Evolutionary conservation across 1,140 invertebrate genomes (phyloP).

Genomic region (Sipha flava): DNA sequence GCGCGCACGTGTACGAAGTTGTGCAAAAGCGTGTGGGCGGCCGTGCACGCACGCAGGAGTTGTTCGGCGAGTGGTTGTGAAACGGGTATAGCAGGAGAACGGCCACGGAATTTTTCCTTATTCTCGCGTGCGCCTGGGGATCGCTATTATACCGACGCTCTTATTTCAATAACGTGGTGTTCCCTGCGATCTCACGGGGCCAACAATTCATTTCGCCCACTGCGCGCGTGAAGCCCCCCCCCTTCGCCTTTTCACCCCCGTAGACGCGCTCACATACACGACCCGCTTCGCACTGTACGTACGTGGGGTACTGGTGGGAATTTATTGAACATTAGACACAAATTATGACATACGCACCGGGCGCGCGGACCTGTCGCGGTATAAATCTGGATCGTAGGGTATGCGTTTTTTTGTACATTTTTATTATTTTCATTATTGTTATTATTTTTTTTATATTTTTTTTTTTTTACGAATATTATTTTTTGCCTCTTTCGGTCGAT

Average conservation of each 20-base stretch:
- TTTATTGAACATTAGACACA: slow-evolving; percentile 29
- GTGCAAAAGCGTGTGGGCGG: no score
- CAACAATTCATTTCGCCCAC: slow-evolving; percentile 25
- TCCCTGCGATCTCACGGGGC: background rate
- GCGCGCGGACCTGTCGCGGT: background rate
- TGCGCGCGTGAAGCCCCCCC: background rate
- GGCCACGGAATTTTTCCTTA: background rate
- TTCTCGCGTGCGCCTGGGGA: background rate
- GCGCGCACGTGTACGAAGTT: no score
- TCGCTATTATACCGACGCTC: slow-evolving; percentile 11
- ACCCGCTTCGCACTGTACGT: background rate
- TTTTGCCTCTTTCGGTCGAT: background rate
- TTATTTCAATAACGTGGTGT: slow-evolving; percentile 24
- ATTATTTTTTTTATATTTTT: background rate
- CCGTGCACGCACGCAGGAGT: no score
- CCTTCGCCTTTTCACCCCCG: background rate
- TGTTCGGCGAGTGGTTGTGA: no score
- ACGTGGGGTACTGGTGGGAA: background rate
- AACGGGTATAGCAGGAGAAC: no score
- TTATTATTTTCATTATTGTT: background rate
- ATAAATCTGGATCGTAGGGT: slow-evolving; percentile 21
- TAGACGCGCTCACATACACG: background rate
- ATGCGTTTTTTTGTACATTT: background rate
- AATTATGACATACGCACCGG: slow-evolving; percentile 14
- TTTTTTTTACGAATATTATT: background rate